Conservation (phyloP, 2,113 vertebrate species). For the Microtus pennsylvanicus region DNA sequence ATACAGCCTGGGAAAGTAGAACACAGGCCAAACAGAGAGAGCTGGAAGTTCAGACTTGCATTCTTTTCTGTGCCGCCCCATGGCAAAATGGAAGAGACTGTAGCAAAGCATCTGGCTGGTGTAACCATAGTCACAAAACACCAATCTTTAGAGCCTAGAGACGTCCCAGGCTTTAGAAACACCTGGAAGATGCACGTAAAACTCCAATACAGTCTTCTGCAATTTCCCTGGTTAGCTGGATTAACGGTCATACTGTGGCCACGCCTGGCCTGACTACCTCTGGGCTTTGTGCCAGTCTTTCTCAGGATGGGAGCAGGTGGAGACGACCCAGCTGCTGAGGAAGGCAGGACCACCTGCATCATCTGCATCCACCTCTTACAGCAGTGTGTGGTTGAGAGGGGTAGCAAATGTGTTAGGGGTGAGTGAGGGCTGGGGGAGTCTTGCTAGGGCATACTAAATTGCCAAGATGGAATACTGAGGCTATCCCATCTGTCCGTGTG, state of each 20-base stretch:
- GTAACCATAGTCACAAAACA: background rate
- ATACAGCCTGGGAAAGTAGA: constrained; percentile 1
- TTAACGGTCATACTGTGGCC: background rate
- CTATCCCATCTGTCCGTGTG: background rate
- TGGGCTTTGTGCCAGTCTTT: background rate
- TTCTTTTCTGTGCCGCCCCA: background rate
- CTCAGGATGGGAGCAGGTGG: background rate
- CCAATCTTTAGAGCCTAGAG: background rate
- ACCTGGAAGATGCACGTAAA: background rate
- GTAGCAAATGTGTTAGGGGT: background rate
- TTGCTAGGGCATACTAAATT: background rate
- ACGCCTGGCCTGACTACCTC: background rate
- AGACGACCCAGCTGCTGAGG: background rate
- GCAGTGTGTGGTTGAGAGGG: too few species aligned
- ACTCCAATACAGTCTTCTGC: background rate
- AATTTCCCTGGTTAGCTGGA: background rate
- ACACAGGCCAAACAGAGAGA: background rate
- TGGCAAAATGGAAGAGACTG: background rate
- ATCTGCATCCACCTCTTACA: fast-evolving
- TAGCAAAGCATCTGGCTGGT: background rate
- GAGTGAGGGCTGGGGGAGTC: background rate
- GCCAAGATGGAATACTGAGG: background rate
- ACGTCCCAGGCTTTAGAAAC: background rate
- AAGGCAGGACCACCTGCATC: background rate
- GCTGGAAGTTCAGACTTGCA: constrained; percentile 2